phyloP scores from a whole-genome alignment of 1,140 invertebrate species.

The Cotesia glomerata region DNA sequence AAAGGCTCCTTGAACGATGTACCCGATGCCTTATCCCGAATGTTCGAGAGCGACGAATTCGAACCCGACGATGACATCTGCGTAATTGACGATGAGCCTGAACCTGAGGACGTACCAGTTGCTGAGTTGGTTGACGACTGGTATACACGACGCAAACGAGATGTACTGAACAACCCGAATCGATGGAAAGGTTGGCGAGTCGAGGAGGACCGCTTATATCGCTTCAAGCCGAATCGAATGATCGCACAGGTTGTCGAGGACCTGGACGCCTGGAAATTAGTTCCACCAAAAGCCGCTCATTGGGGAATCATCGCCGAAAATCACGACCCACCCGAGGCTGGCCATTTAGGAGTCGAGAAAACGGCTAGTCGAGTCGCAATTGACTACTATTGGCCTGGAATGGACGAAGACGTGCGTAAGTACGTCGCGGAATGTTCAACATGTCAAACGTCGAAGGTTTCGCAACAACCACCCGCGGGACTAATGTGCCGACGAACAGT shows the following conservation, averaged over 20 bases:
- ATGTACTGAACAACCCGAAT: too few relatives aligned
- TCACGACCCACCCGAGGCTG: conserved; percentile 37
- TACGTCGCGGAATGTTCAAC: conserved; percentile 33
- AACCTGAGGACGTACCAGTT: background rate
- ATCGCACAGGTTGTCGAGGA: background rate
- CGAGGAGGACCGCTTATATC: too few relatives aligned
- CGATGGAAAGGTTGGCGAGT: too few relatives aligned
- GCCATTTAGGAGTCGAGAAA: conserved; percentile 39
- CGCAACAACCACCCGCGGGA: conserved; percentile 40
- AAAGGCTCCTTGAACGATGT: conserved; percentile 35
- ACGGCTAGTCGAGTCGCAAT: conserved; percentile 25
- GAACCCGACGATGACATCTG: too few relatives aligned
- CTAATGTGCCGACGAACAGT: conserved; percentile 44
- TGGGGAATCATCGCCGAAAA: conserved; percentile 24
- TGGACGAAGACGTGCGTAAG: conserved; percentile 4
- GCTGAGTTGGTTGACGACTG: background rate
- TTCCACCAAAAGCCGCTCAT: background rate
- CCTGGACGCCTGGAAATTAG: conserved; percentile 25
- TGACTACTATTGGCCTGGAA: conserved; percentile 17
- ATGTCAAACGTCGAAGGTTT: conserved; percentile 45
- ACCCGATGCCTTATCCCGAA: conserved; percentile 36
- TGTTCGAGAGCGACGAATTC: background rate
- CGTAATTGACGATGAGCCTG: too few relatives aligned
- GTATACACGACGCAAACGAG: too few relatives aligned
- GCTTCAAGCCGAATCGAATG: too few relatives aligned